Conservation (phyloP, 2,113 vertebrate species). For the Ovibos moschatus region DNA sequence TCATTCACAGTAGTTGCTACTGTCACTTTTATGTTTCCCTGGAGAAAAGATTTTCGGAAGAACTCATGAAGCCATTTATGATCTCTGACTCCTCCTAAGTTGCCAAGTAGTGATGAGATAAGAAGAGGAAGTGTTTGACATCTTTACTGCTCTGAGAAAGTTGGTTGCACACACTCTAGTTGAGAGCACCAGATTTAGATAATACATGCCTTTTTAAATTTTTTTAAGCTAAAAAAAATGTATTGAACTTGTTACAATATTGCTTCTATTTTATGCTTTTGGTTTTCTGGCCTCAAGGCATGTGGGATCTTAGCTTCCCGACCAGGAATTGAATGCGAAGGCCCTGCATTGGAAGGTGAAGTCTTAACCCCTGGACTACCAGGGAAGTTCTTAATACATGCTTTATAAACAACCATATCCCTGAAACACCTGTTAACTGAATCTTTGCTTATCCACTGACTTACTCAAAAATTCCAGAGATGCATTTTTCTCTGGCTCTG, state of each 20-base stretch:
- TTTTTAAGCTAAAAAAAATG: background rate
- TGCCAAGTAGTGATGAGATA: background rate
- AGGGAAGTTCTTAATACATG: background rate
- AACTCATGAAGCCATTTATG: background rate
- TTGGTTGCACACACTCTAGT: background rate
- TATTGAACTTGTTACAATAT: background rate
- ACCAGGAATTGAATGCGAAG: background rate
- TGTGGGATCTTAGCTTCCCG: background rate
- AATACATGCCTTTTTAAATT: background rate
- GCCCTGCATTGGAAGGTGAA: background rate
- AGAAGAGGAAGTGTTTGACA: background rate
- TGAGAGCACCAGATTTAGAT: background rate
- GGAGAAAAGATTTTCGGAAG: background rate
- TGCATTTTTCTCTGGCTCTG: background rate
- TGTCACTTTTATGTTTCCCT: background rate
- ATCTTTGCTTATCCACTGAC: background rate
- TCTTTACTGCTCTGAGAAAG: background rate
- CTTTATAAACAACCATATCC: background rate
- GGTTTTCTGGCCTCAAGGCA: background rate
- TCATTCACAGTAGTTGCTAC: background rate
- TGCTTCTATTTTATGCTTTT: background rate
- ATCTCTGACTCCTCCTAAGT: background rate
- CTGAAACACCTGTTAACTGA: background rate
- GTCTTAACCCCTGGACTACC: background rate
- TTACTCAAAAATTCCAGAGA: background rate